Conservation (phyloP, 1,140 invertebrate genomes). For the Liolophura sinensis region DNA sequence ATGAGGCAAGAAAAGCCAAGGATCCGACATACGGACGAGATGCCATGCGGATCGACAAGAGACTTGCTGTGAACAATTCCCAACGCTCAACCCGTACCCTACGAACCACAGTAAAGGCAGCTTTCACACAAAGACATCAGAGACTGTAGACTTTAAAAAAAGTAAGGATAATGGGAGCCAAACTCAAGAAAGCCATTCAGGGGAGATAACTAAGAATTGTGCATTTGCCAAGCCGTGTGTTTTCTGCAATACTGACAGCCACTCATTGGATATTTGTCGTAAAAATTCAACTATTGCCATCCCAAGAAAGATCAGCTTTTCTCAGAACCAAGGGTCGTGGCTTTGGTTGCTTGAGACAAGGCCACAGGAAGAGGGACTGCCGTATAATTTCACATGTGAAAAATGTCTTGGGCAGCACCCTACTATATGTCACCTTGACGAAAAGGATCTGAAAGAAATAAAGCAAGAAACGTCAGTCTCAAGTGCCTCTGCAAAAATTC, state of each 20-base stretch:
- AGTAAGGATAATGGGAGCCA: background rate
- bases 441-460: background rate
- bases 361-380: background rate
- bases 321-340: background rate
- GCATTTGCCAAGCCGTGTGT: background rate
- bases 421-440: background rate
- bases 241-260: background rate
- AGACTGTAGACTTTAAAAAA: background rate
- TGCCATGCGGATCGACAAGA: background rate
- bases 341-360: constrained; percentile 5
- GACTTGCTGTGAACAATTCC: too few species aligned
- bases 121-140: background rate
- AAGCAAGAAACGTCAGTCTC: background rate
- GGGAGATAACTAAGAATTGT: background rate
- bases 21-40: constrained; percentile 10
- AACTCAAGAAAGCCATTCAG: background rate
- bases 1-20: constrained; percentile 1
- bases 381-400: background rate
- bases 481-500: background rate
- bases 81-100: background rate
- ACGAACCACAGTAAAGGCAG: background rate
- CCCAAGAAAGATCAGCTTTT: background rate
- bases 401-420: background rate
- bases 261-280: background rate
- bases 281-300: background rate